Evolutionary conservation across 2,113 vertebrate species (phyloP).

Genomic region (Micronycteris hirsuta): DNA sequence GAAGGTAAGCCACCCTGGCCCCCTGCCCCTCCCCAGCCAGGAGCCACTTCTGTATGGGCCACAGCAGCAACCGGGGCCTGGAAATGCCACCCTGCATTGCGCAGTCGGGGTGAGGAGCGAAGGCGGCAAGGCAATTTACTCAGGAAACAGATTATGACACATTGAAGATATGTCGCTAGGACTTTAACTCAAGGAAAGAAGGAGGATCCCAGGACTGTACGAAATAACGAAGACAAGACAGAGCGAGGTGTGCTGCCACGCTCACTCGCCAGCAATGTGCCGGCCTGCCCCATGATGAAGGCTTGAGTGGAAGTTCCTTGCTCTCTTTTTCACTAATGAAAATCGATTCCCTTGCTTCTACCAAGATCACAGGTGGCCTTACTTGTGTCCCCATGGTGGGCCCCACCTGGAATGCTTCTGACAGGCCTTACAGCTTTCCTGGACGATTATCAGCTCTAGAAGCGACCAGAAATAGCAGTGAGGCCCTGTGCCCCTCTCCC

Average conservation of each 20-base stretch:
- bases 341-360: background rate
- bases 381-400: conserved; percentile 49
- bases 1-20: background rate
- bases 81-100: background rate
- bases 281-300: background rate
- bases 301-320: background rate
- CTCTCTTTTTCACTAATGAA: background rate
- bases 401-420: conserved; percentile 61
- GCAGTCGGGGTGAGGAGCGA: background rate
- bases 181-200: background rate
- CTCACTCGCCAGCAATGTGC: background rate
- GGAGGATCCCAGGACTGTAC: background rate
- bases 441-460: conserved; percentile 64
- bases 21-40: background rate
- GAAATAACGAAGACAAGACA: background rate
- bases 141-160: background rate
- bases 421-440: conserved; percentile 49
- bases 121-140: background rate
- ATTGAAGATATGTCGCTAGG: background rate
- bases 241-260: background rate
- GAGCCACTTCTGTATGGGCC: background rate
- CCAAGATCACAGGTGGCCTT: conserved; percentile 18
- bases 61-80: background rate
- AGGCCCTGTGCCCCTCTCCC: conserved; percentile 66
- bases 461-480: conserved; percentile 79